Conservation (phyloP, 1,140 invertebrate genomes). For the Dufourea novaeangliae region DNA sequence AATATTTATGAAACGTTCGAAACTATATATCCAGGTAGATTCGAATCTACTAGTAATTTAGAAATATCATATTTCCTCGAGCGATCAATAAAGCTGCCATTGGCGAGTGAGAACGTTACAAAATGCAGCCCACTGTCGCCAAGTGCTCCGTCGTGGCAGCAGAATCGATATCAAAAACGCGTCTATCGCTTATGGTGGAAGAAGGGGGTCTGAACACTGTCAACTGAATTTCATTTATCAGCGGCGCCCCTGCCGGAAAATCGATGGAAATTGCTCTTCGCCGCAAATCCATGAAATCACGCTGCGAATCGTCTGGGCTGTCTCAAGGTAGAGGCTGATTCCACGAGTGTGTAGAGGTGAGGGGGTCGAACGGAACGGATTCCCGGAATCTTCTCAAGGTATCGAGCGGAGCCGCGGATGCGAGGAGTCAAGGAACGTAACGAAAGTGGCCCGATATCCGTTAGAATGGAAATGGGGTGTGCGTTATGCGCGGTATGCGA, state of each 20-base stretch:
- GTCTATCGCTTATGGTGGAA: neutral
- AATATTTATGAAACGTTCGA: too few relatives aligned
- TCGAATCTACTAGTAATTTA: too few relatives aligned
- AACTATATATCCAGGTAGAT: too few relatives aligned
- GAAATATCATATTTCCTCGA: too few relatives aligned
- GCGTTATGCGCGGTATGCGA: conserved; percentile 28
- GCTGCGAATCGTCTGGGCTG: neutral
- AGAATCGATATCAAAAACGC: neutral
- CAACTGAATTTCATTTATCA: conserved; percentile 50
- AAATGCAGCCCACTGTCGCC: neutral
- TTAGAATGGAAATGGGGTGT: conserved; percentile 36
- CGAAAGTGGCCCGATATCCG: neutral
- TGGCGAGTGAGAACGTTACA: neutral
- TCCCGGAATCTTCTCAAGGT: neutral
- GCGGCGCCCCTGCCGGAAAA: conserved; percentile 1
- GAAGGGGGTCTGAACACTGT: neutral
- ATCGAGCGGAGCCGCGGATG: neutral
- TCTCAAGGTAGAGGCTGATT: neutral
- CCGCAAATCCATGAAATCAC: conserved; percentile 13
- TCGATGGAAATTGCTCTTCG: conserved; percentile 32
- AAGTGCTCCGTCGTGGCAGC: neutral
- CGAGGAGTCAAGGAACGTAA: neutral
- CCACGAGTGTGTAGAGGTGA: too few relatives aligned
- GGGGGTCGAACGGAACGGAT: conserved; percentile 5
- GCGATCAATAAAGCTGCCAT: neutral